phyloP scores from a whole-genome alignment of 2,113 vertebrate species.

The Esox niger region DNA sequence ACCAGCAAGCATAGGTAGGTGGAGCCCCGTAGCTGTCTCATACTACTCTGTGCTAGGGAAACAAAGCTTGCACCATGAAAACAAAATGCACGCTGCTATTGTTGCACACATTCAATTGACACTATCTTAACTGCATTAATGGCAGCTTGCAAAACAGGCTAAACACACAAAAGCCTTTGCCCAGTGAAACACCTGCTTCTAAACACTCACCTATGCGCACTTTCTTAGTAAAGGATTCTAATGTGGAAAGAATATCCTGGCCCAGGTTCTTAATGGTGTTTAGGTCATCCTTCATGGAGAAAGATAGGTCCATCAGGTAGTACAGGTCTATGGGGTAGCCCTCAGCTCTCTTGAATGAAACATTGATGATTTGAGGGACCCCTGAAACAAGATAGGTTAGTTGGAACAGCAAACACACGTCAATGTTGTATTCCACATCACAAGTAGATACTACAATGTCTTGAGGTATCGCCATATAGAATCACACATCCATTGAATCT shows the following conservation, averaged over 20 bases:
- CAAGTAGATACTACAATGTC: no score
- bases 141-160: no score
- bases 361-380: conserved; percentile 60
- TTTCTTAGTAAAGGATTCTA: conserved; percentile 59
- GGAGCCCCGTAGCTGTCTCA: no score
- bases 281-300: conserved; percentile 82
- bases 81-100: no score
- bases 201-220: conserved; percentile 72
- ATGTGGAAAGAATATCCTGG: conserved; percentile 59
- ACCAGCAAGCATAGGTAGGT: no score
- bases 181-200: background rate
- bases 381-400: conserved; percentile 49
- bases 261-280: conserved; percentile 75
- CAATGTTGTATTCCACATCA: background rate
- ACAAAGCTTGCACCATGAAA: no score
- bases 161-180: background rate
- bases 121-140: no score
- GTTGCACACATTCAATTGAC: background rate
- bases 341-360: conserved; percentile 70
- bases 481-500: no score
- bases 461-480: no score
- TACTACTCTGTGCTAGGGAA: no score
- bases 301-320: conserved; percentile 82
- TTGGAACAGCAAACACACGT: background rate
- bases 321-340: conserved; percentile 81